phyloP scores from a whole-genome alignment of 2,888 invertebrate species.

The Agrochola lota region DNA sequence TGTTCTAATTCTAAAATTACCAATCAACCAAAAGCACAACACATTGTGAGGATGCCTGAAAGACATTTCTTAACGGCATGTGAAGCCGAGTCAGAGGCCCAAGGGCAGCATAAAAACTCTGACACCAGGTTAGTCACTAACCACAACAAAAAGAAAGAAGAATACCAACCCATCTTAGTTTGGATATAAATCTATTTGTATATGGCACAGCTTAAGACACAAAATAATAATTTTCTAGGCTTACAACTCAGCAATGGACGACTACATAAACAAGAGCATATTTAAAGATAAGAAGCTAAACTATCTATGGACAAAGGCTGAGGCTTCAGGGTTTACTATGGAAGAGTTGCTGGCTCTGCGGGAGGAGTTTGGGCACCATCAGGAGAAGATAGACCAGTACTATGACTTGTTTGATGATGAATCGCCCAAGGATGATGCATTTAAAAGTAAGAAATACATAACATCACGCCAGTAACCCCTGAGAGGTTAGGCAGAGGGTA shows the following conservation, averaged over 20 bases:
- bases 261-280: constrained; percentile 93
- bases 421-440: constrained; percentile 89
- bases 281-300: constrained; percentile 97
- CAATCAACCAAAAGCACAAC: no score
- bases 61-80: no score
- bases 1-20: not conserved
- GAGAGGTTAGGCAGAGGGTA: not conserved
- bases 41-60: no score
- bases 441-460: constrained; percentile 90
- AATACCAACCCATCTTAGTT: not conserved
- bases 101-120: no score
- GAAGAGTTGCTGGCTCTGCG: constrained; percentile 95
- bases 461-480: not conserved
- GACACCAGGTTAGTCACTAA: no score
- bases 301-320: constrained; percentile 97
- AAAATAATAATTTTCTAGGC: constrained; percentile 66
- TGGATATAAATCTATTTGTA: not conserved
- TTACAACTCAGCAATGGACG: constrained; percentile 88
- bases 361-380: constrained; percentile 97
- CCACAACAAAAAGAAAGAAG: no score
- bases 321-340: constrained; percentile 95
- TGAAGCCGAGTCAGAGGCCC: no score
- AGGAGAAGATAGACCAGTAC: constrained; percentile 97
- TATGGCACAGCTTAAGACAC: not conserved
- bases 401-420: constrained; percentile 94